Base-by-base conservation (phyloP, 2,888 invertebrate species). In the Melieria picta region DNA sequence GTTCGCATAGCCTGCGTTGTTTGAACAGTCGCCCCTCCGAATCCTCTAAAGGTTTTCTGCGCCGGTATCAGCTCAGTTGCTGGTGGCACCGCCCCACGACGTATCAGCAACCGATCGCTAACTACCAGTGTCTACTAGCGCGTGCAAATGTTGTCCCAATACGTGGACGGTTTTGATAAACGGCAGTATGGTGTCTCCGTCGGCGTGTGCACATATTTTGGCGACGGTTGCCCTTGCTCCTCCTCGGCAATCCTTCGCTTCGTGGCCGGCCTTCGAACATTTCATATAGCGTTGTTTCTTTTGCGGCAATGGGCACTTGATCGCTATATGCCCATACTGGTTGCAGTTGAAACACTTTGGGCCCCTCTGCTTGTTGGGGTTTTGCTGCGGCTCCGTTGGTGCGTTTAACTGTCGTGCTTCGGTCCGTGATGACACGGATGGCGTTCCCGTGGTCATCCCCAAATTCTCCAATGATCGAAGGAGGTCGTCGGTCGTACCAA, bases 181-280 rank as follows among this genome's bases (percentile, higher is more conserved):
- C 3, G 50, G 9, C 9, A 3, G 50, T 50, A 11, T 50, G 11
- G 50, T 50, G 50, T 73, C 75, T 48, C 72, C 75, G 42, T 73
- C 75, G 7, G 73, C 75, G 16, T 71, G 63, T 30, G 30, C 30
- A 30, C 30, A 1, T 30, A 9, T 46, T 69, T 69, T 63, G 9
- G 70, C 30, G 11, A 63, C 13, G 1, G 64, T 47, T 4, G 83
- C 80, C 64, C 79, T 71, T 48, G 80, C 72, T 69, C 30, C 30
- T 30, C 30, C 3, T 30, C 30, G 30, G 50, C 50, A 50, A 50
- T 50, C 50, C 50, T 50, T 50, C 11, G 50, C 50, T 11, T 50
- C 50, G 11, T 50, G 50, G 10, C 50, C 50, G 11, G 11, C 11
- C 11, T 50, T 50, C 10, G 50, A 50, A 50, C 50, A 50, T 50